phyloP scores from a whole-genome alignment of 1,140 invertebrate species.

The Zaprionus davidi region DNA sequence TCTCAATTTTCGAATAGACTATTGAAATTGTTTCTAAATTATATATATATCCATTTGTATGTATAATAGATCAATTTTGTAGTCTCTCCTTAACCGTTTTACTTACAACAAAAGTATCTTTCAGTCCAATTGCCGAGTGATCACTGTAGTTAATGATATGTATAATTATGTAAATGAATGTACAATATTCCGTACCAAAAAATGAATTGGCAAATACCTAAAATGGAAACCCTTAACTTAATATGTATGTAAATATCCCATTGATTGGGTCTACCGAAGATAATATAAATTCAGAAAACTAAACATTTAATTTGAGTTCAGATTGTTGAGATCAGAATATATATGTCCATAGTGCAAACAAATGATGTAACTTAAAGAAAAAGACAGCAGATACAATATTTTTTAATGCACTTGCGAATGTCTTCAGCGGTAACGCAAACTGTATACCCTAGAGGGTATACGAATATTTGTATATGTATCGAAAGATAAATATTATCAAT shows the following conservation, averaged over 20 bases:
- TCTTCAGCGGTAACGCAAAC: slow-evolving; percentile 36
- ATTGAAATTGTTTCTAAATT: not conserved
- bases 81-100: not conserved
- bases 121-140: not conserved
- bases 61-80: not conserved
- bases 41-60: slow-evolving; percentile 1
- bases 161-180: slow-evolving; percentile 21
- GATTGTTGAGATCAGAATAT: slow-evolving; percentile 7
- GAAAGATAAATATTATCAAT: slow-evolving; percentile 29
- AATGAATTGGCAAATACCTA: slow-evolving; percentile 15
- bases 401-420: slow-evolving; percentile 38
- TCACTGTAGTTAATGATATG: slow-evolving; percentile 2
- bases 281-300: slow-evolving; percentile 9
- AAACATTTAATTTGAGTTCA: slow-evolving; percentile 3
- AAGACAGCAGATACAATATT: slow-evolving; percentile 32
- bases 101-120: slow-evolving; percentile 3
- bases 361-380: slow-evolving; percentile 21
- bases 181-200: slow-evolving; percentile 36
- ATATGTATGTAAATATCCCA: slow-evolving; percentile 44
- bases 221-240: slow-evolving; percentile 8
- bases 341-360: slow-evolving; percentile 5
- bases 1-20: slow-evolving; percentile 2
- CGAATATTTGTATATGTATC: slow-evolving; percentile 27
- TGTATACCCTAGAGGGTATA: slow-evolving; percentile 13
- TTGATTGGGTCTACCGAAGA: slow-evolving; percentile 10